phyloP scores from a whole-genome alignment of 2,113 vertebrate genomes.

The Entosphenus tridentatus region DNA sequence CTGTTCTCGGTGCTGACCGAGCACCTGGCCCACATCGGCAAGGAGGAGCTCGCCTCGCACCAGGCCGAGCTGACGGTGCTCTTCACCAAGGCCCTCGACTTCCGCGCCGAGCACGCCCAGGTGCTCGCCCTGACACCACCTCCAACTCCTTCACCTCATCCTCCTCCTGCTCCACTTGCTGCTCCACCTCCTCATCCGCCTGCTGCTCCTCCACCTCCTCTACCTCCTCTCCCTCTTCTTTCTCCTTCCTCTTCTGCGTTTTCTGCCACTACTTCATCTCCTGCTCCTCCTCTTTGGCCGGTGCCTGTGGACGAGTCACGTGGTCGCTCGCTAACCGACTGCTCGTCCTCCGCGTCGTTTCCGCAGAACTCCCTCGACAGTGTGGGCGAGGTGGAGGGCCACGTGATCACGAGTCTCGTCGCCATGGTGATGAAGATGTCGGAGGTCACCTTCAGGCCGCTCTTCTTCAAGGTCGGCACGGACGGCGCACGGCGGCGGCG shows the following conservation, averaged over 20 bases:
- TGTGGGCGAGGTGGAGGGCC: slow-evolving; percentile 33
- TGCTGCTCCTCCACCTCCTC: too few species aligned
- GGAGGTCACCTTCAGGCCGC: slow-evolving; percentile 65
- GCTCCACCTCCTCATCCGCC: too few species aligned
- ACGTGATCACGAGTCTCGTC: slow-evolving; percentile 47
- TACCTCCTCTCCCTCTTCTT: too few species aligned
- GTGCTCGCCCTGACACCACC: slow-evolving; percentile 17
- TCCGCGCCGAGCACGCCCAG: slow-evolving; percentile 39
- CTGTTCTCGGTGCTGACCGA: slow-evolving; percentile 61
- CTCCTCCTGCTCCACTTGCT: too few species aligned
- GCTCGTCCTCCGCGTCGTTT: slow-evolving; percentile 9
- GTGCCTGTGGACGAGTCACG: too few species aligned
- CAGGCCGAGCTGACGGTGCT: slow-evolving; percentile 61
- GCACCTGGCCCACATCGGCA: slow-evolving; percentile 51
- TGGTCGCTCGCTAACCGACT: too few species aligned
- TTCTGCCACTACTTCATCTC: too few species aligned
- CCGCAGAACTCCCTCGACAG: slow-evolving; percentile 42
- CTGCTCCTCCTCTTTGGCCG: too few species aligned
- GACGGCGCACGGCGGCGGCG: neutral
- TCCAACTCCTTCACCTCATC: too few species aligned
- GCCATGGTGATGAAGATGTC: slow-evolving; percentile 86
- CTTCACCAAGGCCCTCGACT: slow-evolving; percentile 61
- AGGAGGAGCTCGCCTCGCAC: slow-evolving; percentile 40
- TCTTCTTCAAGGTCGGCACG: slow-evolving; percentile 70
- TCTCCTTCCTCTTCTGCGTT: too few species aligned